Conservation (phyloP, 1,140 invertebrate genomes). For the Cyclina sinensis region DNA sequence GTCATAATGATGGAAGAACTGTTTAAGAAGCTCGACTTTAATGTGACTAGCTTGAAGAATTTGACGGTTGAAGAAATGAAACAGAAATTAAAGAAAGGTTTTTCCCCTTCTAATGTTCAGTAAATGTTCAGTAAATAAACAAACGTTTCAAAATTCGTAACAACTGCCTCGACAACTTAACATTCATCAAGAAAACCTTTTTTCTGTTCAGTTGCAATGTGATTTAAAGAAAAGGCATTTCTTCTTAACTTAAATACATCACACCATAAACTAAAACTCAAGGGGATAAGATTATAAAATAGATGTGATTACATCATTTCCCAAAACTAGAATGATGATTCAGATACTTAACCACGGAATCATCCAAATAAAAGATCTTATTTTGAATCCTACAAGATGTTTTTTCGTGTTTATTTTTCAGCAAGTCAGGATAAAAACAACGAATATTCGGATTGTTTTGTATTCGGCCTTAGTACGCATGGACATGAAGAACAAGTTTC, state of each 20-base stretch:
- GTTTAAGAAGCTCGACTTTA: slow-evolving; percentile 2
- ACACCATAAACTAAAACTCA: too few species aligned
- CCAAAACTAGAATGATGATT: not conserved
- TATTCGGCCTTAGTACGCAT: slow-evolving; percentile 8
- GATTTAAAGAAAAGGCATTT: too few species aligned
- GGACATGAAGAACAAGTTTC: not conserved
- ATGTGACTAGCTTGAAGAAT: not conserved
- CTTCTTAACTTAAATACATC: too few species aligned
- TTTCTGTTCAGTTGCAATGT: not conserved
- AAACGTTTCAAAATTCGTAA: not conserved
- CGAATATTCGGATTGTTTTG: slow-evolving; percentile 7
- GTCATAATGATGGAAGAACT: not conserved
- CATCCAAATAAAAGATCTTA: not conserved
- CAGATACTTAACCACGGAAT: not conserved
- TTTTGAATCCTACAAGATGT: too few species aligned
- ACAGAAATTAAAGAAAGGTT: slow-evolving; percentile 1
- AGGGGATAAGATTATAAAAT: too few species aligned
- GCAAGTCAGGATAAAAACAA: slow-evolving; percentile 3
- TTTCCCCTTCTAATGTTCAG: too few species aligned
- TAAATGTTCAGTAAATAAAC: too few species aligned
- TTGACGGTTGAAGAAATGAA: not conserved
- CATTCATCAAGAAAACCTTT: not conserved
- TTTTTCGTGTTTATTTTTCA: not conserved
- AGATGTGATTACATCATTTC: too few species aligned
- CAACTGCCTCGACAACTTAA: not conserved